Evolutionary conservation across 2,888 invertebrate species (phyloP), one percentile per base, ranked within the genome.

Genomic region (Trichopria drosophilae): DNA sequence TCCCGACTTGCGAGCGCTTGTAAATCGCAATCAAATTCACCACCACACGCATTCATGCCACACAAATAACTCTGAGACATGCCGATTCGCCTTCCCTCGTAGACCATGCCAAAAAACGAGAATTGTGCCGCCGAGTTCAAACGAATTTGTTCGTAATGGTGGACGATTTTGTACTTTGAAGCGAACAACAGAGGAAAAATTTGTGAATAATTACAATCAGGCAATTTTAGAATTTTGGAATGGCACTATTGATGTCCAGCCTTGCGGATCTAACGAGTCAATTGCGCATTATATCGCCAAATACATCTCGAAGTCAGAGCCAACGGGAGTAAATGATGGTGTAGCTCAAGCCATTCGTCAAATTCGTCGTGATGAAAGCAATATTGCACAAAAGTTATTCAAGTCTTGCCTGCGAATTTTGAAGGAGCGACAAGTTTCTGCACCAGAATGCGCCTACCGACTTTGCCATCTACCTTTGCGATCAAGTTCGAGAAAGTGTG

Each of bases 161-260:
- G 67, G 67, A 5, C 62, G 68, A 47, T 65, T 70, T 40, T 68
- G 66, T 55, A 13, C 51, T 13, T 35, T 72, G 16, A 61, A 62
- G 63, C 29, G 68, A 60, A 61, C 35, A 0, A 15, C 61, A 22
- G 34, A 53, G 19, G 53, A 58, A 31, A 22, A 12, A 26, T 52
- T 28, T 36, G 47, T 64, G 1, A 70, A 71, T 18, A 71, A 69
- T 53, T 71, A 69, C 44, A 70, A 66, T 58, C 6, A 63, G 12
- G 20, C 7, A 15, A 32, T 69, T 10, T 22, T 68, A 13, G 6
- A 6, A 32, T 23, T 71, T 28, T 69, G 67, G 67, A 13, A 61
- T 22, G 72, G 55, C 2, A 71, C 72, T 35, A 73, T 73, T 36
- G 67, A 70, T 35, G 51, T 73, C 0, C 68, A 71, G 40, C 69